These are phyloP conservation scores for Dolichopus griseipennis DNA, from an alignment of 2,888 invertebrate species.

Conservation along the genomic window DNA sequence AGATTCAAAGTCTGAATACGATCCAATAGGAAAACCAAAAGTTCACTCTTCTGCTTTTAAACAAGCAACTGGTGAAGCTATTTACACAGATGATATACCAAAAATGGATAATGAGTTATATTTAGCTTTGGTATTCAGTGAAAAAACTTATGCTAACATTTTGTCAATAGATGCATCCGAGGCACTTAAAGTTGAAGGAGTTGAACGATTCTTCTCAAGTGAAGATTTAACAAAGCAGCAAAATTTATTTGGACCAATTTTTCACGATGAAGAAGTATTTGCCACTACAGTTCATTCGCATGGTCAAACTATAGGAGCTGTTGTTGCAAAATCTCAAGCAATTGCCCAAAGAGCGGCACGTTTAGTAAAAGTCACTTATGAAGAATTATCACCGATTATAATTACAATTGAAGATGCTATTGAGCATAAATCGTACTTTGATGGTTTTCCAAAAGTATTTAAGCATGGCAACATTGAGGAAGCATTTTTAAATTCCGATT, in stretches of 20 bases:
- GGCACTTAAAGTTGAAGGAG: slow-evolving; percentile 68
- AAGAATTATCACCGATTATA: slow-evolving; percentile 70
- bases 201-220: slow-evolving; percentile 69
- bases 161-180: slow-evolving; percentile 61
- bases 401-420: slow-evolving; percentile 86
- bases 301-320: slow-evolving; percentile 74
- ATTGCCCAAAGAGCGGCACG: slow-evolving; percentile 77
- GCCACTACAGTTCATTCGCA: slow-evolving; percentile 64
- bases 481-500: slow-evolving; percentile 58
- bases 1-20: slow-evolving; percentile 51
- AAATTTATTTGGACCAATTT: slow-evolving; percentile 60
- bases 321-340: slow-evolving; percentile 67
- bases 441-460: slow-evolving; percentile 51
- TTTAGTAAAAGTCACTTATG: slow-evolving; percentile 70
- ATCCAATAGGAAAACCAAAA: slow-evolving; percentile 72
- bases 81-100: slow-evolving; percentile 86
- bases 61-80: slow-evolving; percentile 86
- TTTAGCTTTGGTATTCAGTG: slow-evolving; percentile 69
- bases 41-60: slow-evolving; percentile 75
- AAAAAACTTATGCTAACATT: slow-evolving; percentile 73
- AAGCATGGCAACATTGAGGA: slow-evolving; percentile 58
- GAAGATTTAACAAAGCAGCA: slow-evolving; percentile 63
- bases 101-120: slow-evolving; percentile 67
- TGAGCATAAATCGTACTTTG: slow-evolving; percentile 59
- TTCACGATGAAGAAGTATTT: slow-evolving; percentile 79